phyloP scores from a whole-genome alignment of 1,140 invertebrate genomes.

The Conus betulinus region DNA sequence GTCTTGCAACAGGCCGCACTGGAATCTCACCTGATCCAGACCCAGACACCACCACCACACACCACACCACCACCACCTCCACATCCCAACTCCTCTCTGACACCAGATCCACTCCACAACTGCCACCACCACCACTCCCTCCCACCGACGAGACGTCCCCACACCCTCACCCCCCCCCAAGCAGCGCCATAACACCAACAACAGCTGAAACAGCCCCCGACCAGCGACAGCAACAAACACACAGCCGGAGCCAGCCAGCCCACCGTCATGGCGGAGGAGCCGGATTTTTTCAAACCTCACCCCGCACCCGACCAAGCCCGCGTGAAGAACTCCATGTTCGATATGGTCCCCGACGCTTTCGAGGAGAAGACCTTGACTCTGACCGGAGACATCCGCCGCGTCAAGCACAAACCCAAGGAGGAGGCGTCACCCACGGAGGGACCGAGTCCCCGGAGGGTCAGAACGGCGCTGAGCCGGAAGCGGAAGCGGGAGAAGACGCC shows the following conservation, averaged over 20 bases:
- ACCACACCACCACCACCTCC: no score
- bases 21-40: no score
- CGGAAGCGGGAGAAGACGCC: constrained; percentile 30
- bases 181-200: not conserved
- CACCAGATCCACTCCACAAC: not conserved
- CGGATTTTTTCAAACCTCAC: constrained; percentile 64
- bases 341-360: constrained; percentile 62
- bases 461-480: not conserved
- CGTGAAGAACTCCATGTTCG: constrained; percentile 62
- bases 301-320: constrained; percentile 60
- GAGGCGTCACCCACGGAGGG: constrained; percentile 4
- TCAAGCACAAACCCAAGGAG: constrained; percentile 43
- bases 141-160: not conserved
- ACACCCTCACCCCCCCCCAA: not conserved
- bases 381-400: constrained; percentile 56
- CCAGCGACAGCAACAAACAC: not conserved
- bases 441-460: no score
- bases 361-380: constrained; percentile 60
- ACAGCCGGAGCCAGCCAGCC: not conserved
- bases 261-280: constrained; percentile 52
- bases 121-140: not conserved
- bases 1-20: no score
- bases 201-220: not conserved
- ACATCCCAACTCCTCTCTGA: not conserved
- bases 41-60: no score